Conservation (phyloP, 2,113 vertebrate genomes). For the Strix uralensis region DNA sequence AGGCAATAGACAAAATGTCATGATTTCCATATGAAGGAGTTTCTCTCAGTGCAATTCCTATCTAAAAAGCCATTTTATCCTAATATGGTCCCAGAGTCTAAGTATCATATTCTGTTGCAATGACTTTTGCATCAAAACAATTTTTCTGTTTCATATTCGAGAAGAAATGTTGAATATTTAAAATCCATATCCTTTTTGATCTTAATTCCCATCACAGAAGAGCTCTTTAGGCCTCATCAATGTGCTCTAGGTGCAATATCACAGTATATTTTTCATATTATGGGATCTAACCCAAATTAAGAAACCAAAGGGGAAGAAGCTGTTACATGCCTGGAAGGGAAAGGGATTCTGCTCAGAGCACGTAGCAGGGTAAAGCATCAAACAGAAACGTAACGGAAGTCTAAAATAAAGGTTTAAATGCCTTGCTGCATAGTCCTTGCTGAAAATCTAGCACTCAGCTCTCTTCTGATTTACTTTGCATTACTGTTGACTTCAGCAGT, state of each 20-base stretch:
- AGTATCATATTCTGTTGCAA: constrained; percentile 54
- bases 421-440: not conserved
- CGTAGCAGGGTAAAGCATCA: not conserved
- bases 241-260: constrained; percentile 60
- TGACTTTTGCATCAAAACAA: constrained; percentile 62
- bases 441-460: not conserved
- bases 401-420: not conserved
- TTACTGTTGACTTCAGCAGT: constrained; percentile 21
- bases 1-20: constrained; percentile 60
- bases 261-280: constrained; percentile 49
- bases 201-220: constrained; percentile 60
- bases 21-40: constrained; percentile 63
- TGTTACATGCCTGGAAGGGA: constrained; percentile 26
- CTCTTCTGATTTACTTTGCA: not conserved
- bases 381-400: not conserved
- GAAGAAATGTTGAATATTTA: constrained; percentile 62
- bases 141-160: constrained; percentile 51
- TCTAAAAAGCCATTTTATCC: constrained; percentile 49
- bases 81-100: constrained; percentile 36
- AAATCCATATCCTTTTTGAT: constrained; percentile 63
- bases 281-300: constrained; percentile 58
- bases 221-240: constrained; percentile 49
- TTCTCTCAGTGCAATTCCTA: constrained; percentile 13
- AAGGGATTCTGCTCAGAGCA: constrained; percentile 1
- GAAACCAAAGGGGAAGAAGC: constrained; percentile 44